These are phyloP conservation scores for Thripadectes ignobilis DNA, from an alignment of 2,797 vertebrate species.

Conservation along the genomic window DNA sequence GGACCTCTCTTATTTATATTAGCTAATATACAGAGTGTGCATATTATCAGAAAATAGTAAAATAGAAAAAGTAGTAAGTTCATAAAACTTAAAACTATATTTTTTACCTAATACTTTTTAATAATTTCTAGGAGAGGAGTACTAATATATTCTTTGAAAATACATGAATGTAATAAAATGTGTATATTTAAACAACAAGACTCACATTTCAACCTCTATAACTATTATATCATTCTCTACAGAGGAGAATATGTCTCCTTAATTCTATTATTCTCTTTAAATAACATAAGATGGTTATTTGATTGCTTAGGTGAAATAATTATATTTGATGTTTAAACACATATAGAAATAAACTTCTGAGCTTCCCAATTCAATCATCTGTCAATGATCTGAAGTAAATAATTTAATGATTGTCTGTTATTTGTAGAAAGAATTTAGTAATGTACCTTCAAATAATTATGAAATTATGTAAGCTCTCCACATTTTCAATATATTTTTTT, in stretches of 20 bases:
- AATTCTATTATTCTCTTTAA: neutral
- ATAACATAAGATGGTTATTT: neutral
- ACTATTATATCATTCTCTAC: neutral
- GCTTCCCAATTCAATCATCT: neutral
- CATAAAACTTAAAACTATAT: neutral
- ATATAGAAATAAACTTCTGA: neutral
- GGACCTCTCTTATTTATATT: neutral
- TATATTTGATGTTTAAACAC: neutral
- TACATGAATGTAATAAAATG: neutral
- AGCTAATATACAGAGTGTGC: neutral
- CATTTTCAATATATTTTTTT: neutral
- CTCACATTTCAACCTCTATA: neutral
- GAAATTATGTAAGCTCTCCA: neutral
- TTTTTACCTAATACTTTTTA: neutral
- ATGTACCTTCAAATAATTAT: neutral
- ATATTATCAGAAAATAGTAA: neutral
- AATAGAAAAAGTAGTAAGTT: neutral
- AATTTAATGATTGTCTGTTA: neutral
- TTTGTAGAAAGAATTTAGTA: neutral
- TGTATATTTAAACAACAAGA: neutral
- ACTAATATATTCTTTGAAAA: neutral
- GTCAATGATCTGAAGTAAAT: neutral
- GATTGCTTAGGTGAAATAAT: neutral
- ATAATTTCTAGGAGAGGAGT: neutral
- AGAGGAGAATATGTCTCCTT: neutral